Conservation (phyloP, 2,113 vertebrate genomes). For the Marmota flaviventris region DNA sequence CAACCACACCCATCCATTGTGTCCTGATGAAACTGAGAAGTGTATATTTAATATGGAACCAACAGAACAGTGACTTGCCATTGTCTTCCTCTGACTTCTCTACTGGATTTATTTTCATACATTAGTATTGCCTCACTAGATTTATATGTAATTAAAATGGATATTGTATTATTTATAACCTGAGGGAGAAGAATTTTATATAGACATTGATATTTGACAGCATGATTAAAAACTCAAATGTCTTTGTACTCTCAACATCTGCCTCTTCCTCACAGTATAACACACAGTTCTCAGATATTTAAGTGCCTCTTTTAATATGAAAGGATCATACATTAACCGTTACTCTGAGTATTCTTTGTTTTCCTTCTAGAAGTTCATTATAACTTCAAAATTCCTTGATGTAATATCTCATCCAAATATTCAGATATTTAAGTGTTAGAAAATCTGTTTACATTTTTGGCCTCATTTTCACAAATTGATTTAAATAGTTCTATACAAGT, state of each 20-base stretch:
- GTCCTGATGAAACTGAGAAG: slow-evolving; percentile 1
- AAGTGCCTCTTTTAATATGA: not conserved
- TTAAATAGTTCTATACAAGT: not conserved
- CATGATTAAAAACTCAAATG: slow-evolving; percentile 54
- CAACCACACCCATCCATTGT: not conserved
- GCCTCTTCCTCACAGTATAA: fast-evolving
- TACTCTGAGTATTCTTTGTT: not conserved
- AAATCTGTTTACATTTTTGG: not conserved
- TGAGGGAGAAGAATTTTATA: slow-evolving; percentile 40
- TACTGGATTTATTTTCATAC: slow-evolving; percentile 9
- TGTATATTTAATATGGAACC: not conserved
- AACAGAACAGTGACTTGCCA: not conserved
- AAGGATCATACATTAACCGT: not conserved
- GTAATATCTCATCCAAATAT: slow-evolving; percentile 28
- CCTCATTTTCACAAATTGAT: not conserved
- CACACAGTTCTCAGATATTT: not conserved
- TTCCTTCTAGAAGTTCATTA: not conserved
- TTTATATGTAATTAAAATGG: slow-evolving; percentile 47
- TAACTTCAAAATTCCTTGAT: not conserved
- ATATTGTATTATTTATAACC: slow-evolving; percentile 67
- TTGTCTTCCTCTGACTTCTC: not conserved
- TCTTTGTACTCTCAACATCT: slow-evolving; percentile 15
- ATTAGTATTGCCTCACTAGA: slow-evolving; percentile 36
- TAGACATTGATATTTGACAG: slow-evolving; percentile 45
- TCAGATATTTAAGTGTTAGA: not conserved